A percentile compares a stretch with the other conserved stretches of the same genome.
phyloP scores from a whole-genome alignment of 1,140 invertebrate species.

The Plectus sambesii region DNA sequence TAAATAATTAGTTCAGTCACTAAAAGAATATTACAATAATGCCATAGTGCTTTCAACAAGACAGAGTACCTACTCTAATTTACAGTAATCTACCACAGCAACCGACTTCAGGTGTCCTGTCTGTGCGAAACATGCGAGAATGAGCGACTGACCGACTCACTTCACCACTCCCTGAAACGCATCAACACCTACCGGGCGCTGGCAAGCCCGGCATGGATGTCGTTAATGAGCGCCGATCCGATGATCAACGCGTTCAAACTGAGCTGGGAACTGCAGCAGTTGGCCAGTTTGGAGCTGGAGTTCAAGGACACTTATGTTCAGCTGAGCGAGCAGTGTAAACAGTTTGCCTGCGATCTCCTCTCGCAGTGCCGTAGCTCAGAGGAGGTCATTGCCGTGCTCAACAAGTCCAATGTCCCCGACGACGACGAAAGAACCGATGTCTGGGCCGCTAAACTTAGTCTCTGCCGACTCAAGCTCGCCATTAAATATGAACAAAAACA shows the following conservation, averaged over 20 bases:
- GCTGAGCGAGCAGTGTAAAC: constrained; percentile 64
- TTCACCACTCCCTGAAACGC: constrained; percentile 71
- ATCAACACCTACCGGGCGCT: constrained; percentile 83
- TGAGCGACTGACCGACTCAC: constrained; percentile 52
- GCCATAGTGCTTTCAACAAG: too few species aligned
- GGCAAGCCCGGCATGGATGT: constrained; percentile 76
- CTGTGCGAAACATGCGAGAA: constrained; percentile 48
- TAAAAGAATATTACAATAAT: too few species aligned
- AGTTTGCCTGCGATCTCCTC: constrained; percentile 69
- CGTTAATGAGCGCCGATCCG: constrained; percentile 64
- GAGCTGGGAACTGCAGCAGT: constrained; percentile 67
- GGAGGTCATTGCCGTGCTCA: constrained; percentile 78
- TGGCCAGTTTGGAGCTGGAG: constrained; percentile 68
- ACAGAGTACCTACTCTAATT: too few species aligned
- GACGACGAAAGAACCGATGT: constrained; percentile 65
- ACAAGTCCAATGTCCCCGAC: constrained; percentile 51
- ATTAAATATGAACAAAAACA: constrained; percentile 91
- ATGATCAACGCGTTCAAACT: constrained; percentile 69
- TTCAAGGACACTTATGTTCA: constrained; percentile 44
- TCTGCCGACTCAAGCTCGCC: constrained; percentile 76
- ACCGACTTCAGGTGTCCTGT: constrained; percentile 48
- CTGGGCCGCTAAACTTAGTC: constrained; percentile 62
- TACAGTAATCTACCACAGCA: too few species aligned
- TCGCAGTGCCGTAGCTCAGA: constrained; percentile 75
- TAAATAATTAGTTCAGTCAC: too few species aligned